Evolutionary conservation across 2,113 vertebrate species (phyloP).

Genomic region (Scomber colias): DNA sequence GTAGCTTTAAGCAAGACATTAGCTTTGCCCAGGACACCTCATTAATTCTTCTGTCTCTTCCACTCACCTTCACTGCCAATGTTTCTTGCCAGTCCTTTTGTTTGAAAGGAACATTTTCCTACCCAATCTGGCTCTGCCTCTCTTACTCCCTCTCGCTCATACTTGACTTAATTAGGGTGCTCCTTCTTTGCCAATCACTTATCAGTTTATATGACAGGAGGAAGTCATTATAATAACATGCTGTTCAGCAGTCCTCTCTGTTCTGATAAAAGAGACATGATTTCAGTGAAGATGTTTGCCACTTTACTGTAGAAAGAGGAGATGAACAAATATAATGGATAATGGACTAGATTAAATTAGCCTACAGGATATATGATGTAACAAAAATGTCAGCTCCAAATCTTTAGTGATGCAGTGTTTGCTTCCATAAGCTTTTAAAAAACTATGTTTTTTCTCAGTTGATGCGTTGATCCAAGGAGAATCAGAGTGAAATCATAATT

Average conservation of each 20-base stretch:
- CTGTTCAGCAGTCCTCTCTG: background rate
- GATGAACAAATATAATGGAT: background rate
- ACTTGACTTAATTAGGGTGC: background rate
- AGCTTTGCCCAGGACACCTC: constrained; percentile 32
- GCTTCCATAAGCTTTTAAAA: too few relatives aligned
- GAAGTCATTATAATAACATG: background rate
- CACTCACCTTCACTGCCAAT: constrained; percentile 19
- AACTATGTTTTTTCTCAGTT: too few relatives aligned
- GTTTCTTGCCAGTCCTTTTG: background rate
- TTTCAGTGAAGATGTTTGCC: background rate
- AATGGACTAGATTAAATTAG: background rate
- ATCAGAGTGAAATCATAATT: background rate
- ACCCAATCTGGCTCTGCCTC: background rate
- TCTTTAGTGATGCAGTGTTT: too few relatives aligned
- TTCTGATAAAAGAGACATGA: background rate
- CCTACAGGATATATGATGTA: too few relatives aligned
- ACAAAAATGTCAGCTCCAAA: too few relatives aligned
- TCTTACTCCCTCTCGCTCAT: background rate
- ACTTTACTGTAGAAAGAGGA: background rate
- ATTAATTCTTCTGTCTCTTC: constrained; percentile 15
- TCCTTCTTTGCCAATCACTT: constrained; percentile 17
- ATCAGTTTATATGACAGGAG: constrained; percentile 12
- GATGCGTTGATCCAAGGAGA: background rate
- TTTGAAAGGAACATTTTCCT: constrained; percentile 17
- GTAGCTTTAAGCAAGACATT: constrained; percentile 37